phyloP scores from a whole-genome alignment of 2,797 vertebrate species.

The Phoxinus dragarum region DNA sequence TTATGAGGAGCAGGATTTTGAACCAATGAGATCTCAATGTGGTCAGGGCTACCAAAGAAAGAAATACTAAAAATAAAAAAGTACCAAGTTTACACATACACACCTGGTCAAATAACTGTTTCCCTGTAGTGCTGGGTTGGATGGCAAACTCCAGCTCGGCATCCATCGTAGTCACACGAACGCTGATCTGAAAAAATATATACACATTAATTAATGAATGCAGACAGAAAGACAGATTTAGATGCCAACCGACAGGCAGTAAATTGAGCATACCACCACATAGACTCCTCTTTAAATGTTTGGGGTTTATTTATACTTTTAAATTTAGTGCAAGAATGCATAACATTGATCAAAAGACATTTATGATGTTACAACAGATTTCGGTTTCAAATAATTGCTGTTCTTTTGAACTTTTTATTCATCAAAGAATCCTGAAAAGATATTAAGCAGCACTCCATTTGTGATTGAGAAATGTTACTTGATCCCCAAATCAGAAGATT shows the following conservation, averaged over 20 bases:
- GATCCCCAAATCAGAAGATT: neutral
- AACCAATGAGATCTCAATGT: neutral
- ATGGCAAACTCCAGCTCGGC: constrained; percentile 99
- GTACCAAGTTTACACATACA: constrained; percentile 52
- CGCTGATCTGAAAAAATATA: constrained; percentile 85
- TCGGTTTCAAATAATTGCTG: neutral
- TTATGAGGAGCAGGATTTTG: neutral
- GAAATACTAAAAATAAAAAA: neutral
- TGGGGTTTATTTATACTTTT: too few species aligned
- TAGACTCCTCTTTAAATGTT: neutral
- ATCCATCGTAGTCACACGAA: constrained; percentile 97
- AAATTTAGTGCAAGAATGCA: neutral
- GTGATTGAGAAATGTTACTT: neutral
- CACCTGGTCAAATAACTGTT: constrained; percentile 99
- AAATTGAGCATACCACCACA: neutral
- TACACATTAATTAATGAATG: neutral
- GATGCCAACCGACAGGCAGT: neutral
- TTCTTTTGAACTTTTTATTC: neutral
- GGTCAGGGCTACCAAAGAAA: neutral
- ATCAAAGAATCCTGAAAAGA: neutral
- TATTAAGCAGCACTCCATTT: neutral
- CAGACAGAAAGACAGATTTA: neutral
- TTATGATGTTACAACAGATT: neutral
- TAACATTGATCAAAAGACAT: neutral
- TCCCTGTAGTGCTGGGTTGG: constrained; percentile 97